Base-by-base conservation (phyloP, 2,888 invertebrate genomes). In the Chouioia cunea region DNA sequence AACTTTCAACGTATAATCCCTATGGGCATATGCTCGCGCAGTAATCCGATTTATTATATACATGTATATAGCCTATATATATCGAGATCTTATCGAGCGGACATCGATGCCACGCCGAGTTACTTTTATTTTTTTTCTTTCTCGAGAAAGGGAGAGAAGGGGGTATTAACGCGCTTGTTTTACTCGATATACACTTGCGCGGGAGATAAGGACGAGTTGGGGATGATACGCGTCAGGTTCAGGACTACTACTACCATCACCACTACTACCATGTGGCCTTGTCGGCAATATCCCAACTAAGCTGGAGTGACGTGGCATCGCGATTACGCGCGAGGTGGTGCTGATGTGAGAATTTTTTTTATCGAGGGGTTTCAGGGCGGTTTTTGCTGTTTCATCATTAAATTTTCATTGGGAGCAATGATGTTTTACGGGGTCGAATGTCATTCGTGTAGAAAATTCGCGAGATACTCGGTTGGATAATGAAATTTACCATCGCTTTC, bases 31-130 rank as follows among this genome's bases (percentile, higher is more conserved):
- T 85, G 36, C 36, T 65, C 46, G 66, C 48, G 75, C 74, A 70
- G 77, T 85, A 85, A 85, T 85, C 85, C 83, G 85, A 85, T 85
- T 85, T 85, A 85, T 85, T 81, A 80, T 82, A 82, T 80, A 77
- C 62, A 54, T 77, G 74, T 76, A 22, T 16, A 53, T 15, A 12
- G 20, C 22, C 10, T 22, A 15, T 20, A 15, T 58, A 44, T 44
- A 79, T 82, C 80, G 79, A 80, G 82, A 83, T 85, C 82, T 83
- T 82, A 84, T 85, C 84, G 79, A 77, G 4, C 69, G 36, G 82
- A 80, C 80, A 83, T 82, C 80, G 83, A 83, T 83, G 81, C 58
- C 54, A 27, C 66, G 23, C 18, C 43, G 36, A 16, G 23, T 12
- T 20, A 22, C 20, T 44, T n/a, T 43, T 22, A 14, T 16, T 23